These are phyloP conservation scores for Chlamydotis undulata DNA, from an alignment of 2,113 vertebrate genomes.

Conservation along the genomic window DNA sequence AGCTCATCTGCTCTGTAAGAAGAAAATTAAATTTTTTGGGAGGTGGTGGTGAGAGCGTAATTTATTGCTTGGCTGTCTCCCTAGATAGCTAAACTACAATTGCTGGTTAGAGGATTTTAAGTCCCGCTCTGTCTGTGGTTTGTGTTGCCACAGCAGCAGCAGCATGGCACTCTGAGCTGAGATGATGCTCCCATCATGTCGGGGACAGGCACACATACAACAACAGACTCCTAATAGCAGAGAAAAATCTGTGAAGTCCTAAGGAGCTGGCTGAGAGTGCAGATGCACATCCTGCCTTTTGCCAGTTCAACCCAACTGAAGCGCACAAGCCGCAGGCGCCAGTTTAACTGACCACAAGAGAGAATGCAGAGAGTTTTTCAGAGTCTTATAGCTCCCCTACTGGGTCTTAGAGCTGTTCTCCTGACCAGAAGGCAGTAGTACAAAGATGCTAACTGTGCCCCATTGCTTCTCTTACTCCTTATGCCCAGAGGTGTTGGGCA, in stretches of 20 bases:
- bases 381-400: not conserved
- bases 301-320: not conserved
- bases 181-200: rapidly evolving
- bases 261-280: not conserved
- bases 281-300: not conserved
- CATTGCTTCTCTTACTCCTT: not conserved
- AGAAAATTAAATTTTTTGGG: not conserved
- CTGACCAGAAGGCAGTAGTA: not conserved
- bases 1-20: not conserved
- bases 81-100: not conserved
- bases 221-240: not conserved
- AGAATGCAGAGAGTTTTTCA: not conserved
- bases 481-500: not conserved
- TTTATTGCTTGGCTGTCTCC: not conserved
- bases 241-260: not conserved
- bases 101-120: not conserved
- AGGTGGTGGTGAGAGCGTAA: not conserved
- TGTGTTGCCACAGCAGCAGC: not conserved
- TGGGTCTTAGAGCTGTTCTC: not conserved
- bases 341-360: not conserved
- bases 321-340: not conserved
- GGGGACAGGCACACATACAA: not conserved
- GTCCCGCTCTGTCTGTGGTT: not conserved
- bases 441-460: not conserved
- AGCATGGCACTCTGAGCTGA: not conserved